Evolutionary conservation across 2,797 vertebrate species (phyloP).

Genomic region (Scolopax rusticola): DNA sequence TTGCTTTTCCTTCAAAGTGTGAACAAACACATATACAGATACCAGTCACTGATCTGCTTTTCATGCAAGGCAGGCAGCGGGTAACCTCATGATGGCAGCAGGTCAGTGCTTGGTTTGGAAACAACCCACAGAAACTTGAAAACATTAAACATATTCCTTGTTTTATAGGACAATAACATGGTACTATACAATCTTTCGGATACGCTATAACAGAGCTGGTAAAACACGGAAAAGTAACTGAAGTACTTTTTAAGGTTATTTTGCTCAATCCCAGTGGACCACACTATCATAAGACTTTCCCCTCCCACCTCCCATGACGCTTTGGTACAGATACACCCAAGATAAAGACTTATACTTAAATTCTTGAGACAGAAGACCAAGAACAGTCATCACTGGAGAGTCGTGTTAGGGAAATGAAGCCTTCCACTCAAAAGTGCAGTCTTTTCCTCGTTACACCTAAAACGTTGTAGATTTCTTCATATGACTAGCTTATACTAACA

Average conservation of each 20-base stretch:
- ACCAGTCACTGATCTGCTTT: not conserved
- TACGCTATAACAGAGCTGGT: accelerated
- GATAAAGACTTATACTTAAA: not conserved
- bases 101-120: not conserved
- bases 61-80: not conserved
- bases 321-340: not conserved
- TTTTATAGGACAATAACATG: not conserved
- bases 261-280: not conserved
- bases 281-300: not conserved
- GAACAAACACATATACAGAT: accelerated
- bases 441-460: not conserved
- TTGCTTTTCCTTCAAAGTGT: not conserved
- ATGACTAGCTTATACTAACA: not conserved
- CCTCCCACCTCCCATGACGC: not conserved
- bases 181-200: accelerated
- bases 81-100: not conserved
- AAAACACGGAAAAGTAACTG: not conserved
- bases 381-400: not conserved
- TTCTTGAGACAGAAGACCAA: not conserved
- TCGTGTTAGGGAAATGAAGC: not conserved
- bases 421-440: not conserved
- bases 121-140: not conserved
- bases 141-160: not conserved
- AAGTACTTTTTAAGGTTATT: not conserved
- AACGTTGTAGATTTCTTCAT: not conserved